phyloP scores from a whole-genome alignment of 2,888 invertebrate genomes.

The Drosophila gaucha region DNA sequence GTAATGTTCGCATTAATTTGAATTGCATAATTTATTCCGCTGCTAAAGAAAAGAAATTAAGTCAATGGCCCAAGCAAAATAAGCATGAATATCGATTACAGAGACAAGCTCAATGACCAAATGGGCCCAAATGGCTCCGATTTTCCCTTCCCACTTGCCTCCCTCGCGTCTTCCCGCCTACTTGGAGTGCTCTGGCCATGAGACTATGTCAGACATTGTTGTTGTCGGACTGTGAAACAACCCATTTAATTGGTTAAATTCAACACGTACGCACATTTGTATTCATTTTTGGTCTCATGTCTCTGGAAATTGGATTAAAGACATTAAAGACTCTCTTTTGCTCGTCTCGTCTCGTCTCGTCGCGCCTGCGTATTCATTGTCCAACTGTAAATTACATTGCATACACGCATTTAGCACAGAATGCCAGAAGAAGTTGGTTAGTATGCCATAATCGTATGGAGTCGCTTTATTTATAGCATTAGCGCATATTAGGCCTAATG shows the following conservation, averaged over 20 bases:
- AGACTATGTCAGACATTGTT: slow-evolving; percentile 20
- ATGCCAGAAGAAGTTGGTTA: slow-evolving; percentile 61
- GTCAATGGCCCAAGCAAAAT: slow-evolving; percentile 74
- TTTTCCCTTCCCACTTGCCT: slow-evolving; percentile 11
- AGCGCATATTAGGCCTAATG: slow-evolving; percentile 77
- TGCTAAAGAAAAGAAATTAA: slow-evolving; percentile 68
- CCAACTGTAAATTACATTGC: slow-evolving; percentile 75
- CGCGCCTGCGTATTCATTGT: slow-evolving; percentile 28
- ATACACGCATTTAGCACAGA: slow-evolving; percentile 36
- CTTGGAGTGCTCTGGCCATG: slow-evolving; percentile 27
- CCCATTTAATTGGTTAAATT: slow-evolving; percentile 83
- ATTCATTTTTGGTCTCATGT: slow-evolving; percentile 77
- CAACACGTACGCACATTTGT: slow-evolving; percentile 83
- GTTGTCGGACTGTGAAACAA: slow-evolving; percentile 52
- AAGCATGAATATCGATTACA: slow-evolving; percentile 73
- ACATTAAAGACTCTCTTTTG: slow-evolving; percentile 62
- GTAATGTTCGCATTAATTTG: slow-evolving; percentile 76
- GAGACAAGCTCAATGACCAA: slow-evolving; percentile 24
- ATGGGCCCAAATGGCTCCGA: slow-evolving; percentile 49
- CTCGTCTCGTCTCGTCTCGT: slow-evolving; percentile 1
- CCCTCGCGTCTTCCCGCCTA: neutral
- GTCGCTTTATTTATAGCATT: slow-evolving; percentile 75
- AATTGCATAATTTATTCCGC: slow-evolving; percentile 78
- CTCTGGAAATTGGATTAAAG: slow-evolving; percentile 75
- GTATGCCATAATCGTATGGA: slow-evolving; percentile 77